Evolutionary conservation across 2,113 vertebrate species (phyloP), one percentile per base, ranked within the genome.

Genomic region (Meles meles): DNA sequence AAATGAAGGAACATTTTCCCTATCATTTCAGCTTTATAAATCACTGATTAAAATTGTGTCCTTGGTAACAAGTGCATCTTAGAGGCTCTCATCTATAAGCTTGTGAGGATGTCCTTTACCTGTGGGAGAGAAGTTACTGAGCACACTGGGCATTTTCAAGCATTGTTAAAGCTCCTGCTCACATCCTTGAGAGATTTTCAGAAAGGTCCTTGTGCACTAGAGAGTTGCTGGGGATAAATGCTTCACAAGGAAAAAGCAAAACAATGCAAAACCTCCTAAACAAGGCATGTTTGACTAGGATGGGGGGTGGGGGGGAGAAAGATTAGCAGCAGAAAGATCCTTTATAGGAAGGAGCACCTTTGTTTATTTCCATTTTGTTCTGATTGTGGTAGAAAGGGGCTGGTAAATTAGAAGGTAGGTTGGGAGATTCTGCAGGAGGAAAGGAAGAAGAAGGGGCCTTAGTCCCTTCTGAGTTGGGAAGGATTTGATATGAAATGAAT

Each of bases 121-220:
- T 87, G 95, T 39, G 57, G 72, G 83, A 94, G 87, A 92, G 93
- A 95, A 88, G 76, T 13, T 42, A 49, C 91, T 20, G 90, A 96
- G 97, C 52, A 65, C 83, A 39, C 49, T 90, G 85, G 95, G 94
- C 47, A n/a, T 94, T 89, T 85, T 96, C 88, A 92, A 97, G 97
- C 92, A 88, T 82, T 94, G 97, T 97, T 95, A 90, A 97, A 92
- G 39, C 87, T 90, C 90, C 97, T 25, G 90, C 90, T 98, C 63
- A 71, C 87, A 96, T 93, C 95, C 97, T 96, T 93, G 95, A 98
- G 97, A 96, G 97, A 84, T 93, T 94, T 94, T 89, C 96, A 97
- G 96, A 86, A 97, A 98, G 90, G 84, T 97, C 90, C 97, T 98
- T 95, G 69, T 93, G 69, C 55, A 34, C 88, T 47, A 52, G 90